These are phyloP conservation scores for Drosophila ercepeae DNA, from an alignment of 1,140 invertebrate species.

Conservation along the genomic window DNA sequence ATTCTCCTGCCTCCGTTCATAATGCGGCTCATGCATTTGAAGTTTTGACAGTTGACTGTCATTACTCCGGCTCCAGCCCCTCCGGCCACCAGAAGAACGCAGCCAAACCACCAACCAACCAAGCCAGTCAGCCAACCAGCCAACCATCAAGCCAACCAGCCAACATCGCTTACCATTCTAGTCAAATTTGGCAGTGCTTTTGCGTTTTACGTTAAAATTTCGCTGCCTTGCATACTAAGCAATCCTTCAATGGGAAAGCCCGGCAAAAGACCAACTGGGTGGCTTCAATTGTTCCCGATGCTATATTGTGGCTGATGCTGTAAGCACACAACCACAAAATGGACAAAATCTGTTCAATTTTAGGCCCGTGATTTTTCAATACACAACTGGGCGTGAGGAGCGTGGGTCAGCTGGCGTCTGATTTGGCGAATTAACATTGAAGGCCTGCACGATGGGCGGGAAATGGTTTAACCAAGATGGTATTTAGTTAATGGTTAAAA, in stretches of 20 bases:
- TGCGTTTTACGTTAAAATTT: constrained; percentile 77
- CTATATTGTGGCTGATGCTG: constrained; percentile 6
- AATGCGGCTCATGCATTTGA: constrained; percentile 75
- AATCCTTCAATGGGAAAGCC: constrained; percentile 30
- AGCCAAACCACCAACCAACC: neutral
- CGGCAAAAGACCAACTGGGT: constrained; percentile 14
- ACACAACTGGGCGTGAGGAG: constrained; percentile 37
- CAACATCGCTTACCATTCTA: constrained; percentile 6
- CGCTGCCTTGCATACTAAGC: constrained; percentile 77
- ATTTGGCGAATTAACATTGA: constrained; percentile 79
- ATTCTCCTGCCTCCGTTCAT: constrained; percentile 48
- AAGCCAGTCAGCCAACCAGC: neutral
- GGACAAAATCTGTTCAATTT: constrained; percentile 81
- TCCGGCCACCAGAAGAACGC: neutral
- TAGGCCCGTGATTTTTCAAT: constrained; percentile 80
- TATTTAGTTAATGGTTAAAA: neutral
- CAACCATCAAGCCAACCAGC: neutral
- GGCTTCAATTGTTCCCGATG: constrained; percentile 54
- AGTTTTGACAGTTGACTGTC: constrained; percentile 80
- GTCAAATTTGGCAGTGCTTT: constrained; percentile 72
- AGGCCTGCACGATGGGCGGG: neutral
- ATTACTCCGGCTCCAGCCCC: constrained; percentile 40
- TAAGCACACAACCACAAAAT: constrained; percentile 69
- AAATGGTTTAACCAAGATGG: neutral
- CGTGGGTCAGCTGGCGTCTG: constrained; percentile 38